A percentile compares a stretch with the other conserved stretches of the same genome.
Evolutionary conservation across 2,113 vertebrate species (phyloP).

Genomic region (Colius striatus): DNA sequence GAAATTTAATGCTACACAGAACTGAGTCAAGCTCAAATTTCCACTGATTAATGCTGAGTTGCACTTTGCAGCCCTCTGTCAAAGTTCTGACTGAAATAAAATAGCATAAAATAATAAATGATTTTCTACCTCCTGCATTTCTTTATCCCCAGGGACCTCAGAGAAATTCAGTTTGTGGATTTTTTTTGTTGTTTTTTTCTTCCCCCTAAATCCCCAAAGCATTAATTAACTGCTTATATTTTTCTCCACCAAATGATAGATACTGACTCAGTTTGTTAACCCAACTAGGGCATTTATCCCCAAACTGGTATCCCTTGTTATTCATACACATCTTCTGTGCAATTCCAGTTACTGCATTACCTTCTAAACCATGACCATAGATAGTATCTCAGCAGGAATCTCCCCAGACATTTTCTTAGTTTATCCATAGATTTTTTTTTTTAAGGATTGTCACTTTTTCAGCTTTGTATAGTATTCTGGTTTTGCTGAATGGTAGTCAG

Average conservation of each 20-base stretch:
- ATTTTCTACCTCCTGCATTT: slow-evolving; percentile 29
- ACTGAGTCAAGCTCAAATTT: slow-evolving; percentile 34
- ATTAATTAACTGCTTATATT: slow-evolving; percentile 65
- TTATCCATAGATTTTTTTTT: neutral
- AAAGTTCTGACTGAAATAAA: slow-evolving; percentile 39
- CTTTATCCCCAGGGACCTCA: neutral
- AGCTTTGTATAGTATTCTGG: neutral
- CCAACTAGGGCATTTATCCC: slow-evolving; percentile 18
- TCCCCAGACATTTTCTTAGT: neutral
- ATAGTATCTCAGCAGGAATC: neutral
- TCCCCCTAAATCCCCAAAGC: slow-evolving; percentile 14
- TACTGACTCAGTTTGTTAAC: slow-evolving; percentile 24
- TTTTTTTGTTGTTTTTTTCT: neutral
- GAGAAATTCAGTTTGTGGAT: neutral
- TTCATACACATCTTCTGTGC: slow-evolving; percentile 5
- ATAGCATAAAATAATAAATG: neutral
- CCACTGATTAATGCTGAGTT: slow-evolving; percentile 1
- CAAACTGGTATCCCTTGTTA: slow-evolving; percentile 17
- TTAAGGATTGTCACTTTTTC: neutral
- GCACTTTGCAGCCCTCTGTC: neutral
- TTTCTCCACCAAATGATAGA: slow-evolving; percentile 48
- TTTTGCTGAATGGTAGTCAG: neutral
- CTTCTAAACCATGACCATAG: neutral
- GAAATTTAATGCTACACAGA: slow-evolving; percentile 30
- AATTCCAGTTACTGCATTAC: neutral